Evolutionary conservation across 2,797 vertebrate genomes (phyloP), one percentile per base, ranked within the genome.

Genomic region (Channallabes apus): DNA sequence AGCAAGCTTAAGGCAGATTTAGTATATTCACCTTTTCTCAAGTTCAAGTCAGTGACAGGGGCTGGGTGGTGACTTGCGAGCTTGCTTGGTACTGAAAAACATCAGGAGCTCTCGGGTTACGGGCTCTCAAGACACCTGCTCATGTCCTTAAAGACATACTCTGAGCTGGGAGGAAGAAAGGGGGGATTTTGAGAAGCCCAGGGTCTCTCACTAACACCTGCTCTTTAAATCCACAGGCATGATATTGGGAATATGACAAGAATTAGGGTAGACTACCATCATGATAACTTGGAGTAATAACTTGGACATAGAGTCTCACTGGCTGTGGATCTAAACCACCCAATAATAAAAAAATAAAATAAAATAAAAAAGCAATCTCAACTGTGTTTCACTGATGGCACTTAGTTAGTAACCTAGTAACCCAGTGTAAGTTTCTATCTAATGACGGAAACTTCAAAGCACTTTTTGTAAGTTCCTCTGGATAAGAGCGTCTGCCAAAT

Each of bases 21-120:
- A 93, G 90, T 90, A 91, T 90, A 93, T 94, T 94, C 94, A 94
- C 93, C 93, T 94, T 95, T 94, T 94, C 93, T 94, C 92, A 94
- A 95, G 93, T 95, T 95, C 94, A 93, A 92, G 91, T 94, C 90
- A 90, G 93, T 93, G 92, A 91, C 92, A 92, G 90, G 22, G 85
- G 84, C 56, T 46, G 56, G 61, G 90, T 91, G 90, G 91, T 64
- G 92, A 93, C 90, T 92, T 90, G 91, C 86, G 90, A 90, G 90
- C 92, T 93, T 94, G 94, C 95, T 94, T 96, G 93, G 94, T 94
- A 92, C 84, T 88, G 88, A 82, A 85, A 88, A 91, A 91, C 91
- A 88, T 91, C 90, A 88, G 91, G 91, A 91, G 89, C 86, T 95
- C 94, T 96, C 95, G 6, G 89, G 91, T 97, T 96, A 95, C 95